These are phyloP conservation scores for Rynchops niger DNA, from an alignment of 2,113 vertebrate species.

Conservation along the genomic window DNA sequence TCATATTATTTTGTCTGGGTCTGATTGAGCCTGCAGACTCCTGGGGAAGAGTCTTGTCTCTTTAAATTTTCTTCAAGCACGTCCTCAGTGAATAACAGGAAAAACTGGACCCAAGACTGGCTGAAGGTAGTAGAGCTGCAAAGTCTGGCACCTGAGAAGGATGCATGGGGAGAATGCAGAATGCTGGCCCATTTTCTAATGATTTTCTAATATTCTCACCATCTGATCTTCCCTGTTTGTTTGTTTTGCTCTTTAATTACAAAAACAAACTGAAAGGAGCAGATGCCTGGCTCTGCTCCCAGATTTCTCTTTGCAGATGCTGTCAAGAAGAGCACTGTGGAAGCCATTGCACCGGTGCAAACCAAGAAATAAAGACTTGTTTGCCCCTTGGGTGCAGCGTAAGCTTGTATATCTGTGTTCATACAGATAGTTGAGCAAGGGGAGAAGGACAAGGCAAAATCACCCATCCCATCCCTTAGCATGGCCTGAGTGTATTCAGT, in stretches of 20 bases:
- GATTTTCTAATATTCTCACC: constrained; percentile 1
- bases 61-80: background rate
- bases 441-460: background rate
- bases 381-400: background rate
- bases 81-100: background rate
- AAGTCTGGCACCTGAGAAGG: background rate
- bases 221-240: background rate
- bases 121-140: background rate
- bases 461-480: background rate
- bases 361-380: background rate
- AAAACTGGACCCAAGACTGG: background rate
- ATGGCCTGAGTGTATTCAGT: background rate
- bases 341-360: background rate
- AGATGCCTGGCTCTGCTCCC: constrained; percentile 25
- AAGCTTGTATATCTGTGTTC: background rate
- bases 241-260: constrained; percentile 26
- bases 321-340: background rate
- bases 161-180: background rate
- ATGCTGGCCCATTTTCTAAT: accelerated
- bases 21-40: background rate
- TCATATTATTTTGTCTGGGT: background rate
- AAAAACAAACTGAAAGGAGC: constrained; percentile 22
- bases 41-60: background rate
- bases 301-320: constrained; percentile 28
- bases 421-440: background rate